These are phyloP conservation scores for Adela reaumurella DNA, from an alignment of 2,888 invertebrate genomes.

Conservation along the genomic window DNA sequence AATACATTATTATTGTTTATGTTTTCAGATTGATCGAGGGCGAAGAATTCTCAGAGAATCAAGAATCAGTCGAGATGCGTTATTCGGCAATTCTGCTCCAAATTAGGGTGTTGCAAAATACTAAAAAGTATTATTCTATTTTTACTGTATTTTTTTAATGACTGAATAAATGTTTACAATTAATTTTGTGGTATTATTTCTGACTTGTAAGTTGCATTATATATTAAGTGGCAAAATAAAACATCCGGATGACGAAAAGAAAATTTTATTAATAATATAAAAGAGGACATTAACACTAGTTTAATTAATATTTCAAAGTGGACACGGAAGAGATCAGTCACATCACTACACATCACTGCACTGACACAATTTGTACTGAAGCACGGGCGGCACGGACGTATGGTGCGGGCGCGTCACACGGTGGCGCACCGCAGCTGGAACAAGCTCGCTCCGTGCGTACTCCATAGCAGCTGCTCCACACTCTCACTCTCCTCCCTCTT, in stretches of 20 bases:
- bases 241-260: background rate
- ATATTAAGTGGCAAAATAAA: background rate
- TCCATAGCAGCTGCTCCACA: constrained; percentile 54
- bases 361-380: background rate
- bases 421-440: constrained; percentile 38
- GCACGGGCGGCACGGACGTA: background rate
- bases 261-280: background rate
- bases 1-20: constrained; percentile 21
- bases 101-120: background rate
- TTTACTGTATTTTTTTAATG: background rate
- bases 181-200: background rate
- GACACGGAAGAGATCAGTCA: background rate
- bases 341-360: background rate
- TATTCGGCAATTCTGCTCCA: background rate
- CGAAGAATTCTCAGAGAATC: background rate
- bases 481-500: constrained; percentile 44
- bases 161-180: background rate
- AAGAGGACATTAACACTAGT: background rate
- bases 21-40: constrained; percentile 34
- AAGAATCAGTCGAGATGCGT: background rate
- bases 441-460: constrained; percentile 61
- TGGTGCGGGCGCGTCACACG: background rate
- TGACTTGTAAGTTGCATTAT: too few species aligned
- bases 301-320: too few species aligned
- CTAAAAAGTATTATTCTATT: background rate